phyloP scores from a whole-genome alignment of 2,113 vertebrate genomes.

The Prunella fulvescens region DNA sequence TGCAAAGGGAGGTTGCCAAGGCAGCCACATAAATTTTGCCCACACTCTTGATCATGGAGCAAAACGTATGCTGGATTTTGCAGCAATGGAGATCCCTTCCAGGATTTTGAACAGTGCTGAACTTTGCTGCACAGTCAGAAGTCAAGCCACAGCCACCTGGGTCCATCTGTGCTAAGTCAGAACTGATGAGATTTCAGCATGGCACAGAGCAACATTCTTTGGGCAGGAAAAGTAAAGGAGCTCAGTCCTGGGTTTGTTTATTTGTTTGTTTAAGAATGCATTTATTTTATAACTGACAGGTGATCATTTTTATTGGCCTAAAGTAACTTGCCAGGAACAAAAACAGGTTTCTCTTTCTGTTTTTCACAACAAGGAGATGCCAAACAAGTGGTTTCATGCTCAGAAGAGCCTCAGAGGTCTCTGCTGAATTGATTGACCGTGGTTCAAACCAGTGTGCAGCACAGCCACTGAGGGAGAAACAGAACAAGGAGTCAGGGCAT shows the following conservation, averaged over 20 bases:
- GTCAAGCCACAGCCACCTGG: not conserved
- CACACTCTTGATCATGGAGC: not conserved
- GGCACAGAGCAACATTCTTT: not conserved
- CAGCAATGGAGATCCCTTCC: not conserved
- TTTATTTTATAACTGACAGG: not conserved
- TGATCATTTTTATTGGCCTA: not conserved
- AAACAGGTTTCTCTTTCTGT: not conserved
- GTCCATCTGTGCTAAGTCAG: not conserved
- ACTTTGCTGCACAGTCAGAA: not conserved
- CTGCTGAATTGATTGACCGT: not conserved
- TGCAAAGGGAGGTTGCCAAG: not conserved
- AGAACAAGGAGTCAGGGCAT: not conserved
- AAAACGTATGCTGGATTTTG: not conserved
- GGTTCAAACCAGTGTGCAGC: conserved; percentile 37
- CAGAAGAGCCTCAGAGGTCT: not conserved
- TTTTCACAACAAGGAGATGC: not conserved
- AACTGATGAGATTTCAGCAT: not conserved
- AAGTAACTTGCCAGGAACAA: not conserved
- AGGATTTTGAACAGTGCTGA: not conserved
- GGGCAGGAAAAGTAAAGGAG: not conserved
- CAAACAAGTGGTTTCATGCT: not conserved
- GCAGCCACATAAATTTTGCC: not conserved
- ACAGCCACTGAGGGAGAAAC: conserved; percentile 41
- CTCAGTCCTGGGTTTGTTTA: not conserved
- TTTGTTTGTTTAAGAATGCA: not conserved